Percentiles rank a stretch among this genome's conserved stretches.
These are phyloP conservation scores for Speoplatyrhinus poulsoni DNA, from an alignment of 2,113 vertebrate species.

Conservation along the genomic window DNA sequence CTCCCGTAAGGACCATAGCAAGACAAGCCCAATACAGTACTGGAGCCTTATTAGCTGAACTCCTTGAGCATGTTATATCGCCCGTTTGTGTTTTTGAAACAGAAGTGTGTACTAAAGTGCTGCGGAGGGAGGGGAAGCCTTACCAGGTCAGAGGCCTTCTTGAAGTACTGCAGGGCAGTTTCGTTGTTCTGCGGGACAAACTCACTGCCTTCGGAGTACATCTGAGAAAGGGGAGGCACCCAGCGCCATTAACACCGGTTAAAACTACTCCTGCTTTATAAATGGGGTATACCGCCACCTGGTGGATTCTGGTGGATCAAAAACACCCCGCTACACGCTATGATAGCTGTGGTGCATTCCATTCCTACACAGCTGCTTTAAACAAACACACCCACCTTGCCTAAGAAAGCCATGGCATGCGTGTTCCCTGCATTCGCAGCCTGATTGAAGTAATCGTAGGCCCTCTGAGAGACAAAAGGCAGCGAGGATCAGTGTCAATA, in stretches of 20 bases:
- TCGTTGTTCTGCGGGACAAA: conserved; percentile 94
- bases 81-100: too few species aligned
- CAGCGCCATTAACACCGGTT: neutral
- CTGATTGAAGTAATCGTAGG: conserved; percentile 97
- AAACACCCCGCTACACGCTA: neutral
- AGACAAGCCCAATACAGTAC: too few species aligned
- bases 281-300: neutral
- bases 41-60: too few species aligned
- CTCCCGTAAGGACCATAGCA: neutral
- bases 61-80: too few species aligned
- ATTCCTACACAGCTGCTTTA: neutral
- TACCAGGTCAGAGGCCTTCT: conserved; percentile 97
- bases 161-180: conserved; percentile 95
- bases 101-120: too few species aligned
- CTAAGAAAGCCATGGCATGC: conserved; percentile 97
- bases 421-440: conserved; percentile 97
- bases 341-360: too few species aligned
- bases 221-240: conserved; percentile 74
- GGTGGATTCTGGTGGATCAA: conserved; percentile 7
- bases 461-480: conserved; percentile 79
- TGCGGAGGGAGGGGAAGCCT: conserved; percentile 22
- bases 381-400: conserved; percentile 84
- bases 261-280: neutral
- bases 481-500: neutral
- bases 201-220: conserved; percentile 98